Base-by-base conservation (phyloP, 1,140 invertebrate genomes). In the Diuraphis noxia region DNA sequence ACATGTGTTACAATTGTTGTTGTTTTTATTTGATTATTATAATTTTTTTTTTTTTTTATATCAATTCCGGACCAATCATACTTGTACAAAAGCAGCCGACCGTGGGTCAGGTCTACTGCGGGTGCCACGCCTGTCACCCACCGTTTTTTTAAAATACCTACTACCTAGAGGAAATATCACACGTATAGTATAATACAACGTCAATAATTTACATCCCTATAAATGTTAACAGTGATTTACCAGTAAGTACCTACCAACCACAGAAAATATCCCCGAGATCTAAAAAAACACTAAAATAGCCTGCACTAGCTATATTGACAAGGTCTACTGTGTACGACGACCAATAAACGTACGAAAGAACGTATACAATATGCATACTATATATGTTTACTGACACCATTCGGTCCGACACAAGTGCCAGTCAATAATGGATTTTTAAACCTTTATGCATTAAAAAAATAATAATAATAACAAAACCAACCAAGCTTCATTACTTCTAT, bases 401-500 rank as follows among this genome's bases (percentile, higher is more conserved):
- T 56, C 4, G 52, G 7, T 56, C 23, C 10, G 4, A 72, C 13
- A 72, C n/a, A 41, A 41, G 40, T 84, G 40, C n/a, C 40, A 41
- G 25, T 13, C 40, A 13, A n/a, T 84, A 40, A 84, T 41, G 81
- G 10, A 84, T 84, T n/a, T 43, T 40, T 84, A 41, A 41, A 41
- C 19, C 81, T 41, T 84, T 43, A 84, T 13, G 81, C 30, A n/a
- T 84, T 84, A 84, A 84, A 84, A 79, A 19, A 82, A 82, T 41
- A 82, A 41, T 25, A 43, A 41, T 46, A 34, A 84, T 38, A 40
- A 81, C n/a, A n/a, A 82, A 84, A 40, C 25, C 25, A 40, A 41
- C 81, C 30, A 30, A 41, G 81, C 43, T 85, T 40, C 30, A 43
- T 84, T 40, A 30, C 38, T 41, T 1, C 25, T 10, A 43, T 84